Evolutionary conservation across 1,140 invertebrate species (phyloP), one percentile per base, ranked within the genome.

Genomic region (Papilio glaucus): DNA sequence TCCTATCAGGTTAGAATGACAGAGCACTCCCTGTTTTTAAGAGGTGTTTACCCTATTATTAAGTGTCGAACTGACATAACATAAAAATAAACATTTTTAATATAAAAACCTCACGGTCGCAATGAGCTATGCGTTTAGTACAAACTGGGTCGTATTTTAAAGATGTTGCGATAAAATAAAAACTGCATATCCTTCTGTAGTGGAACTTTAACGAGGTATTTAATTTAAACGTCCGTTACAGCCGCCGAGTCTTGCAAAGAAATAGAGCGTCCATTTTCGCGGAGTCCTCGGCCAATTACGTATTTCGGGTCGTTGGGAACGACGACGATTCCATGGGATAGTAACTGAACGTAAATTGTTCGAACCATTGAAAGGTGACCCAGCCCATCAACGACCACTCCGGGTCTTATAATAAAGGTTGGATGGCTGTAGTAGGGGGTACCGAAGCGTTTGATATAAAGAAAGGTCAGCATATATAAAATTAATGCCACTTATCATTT

Each of bases 301-400:
- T 65, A 39, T 38, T 39, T 21, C 62, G 18, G 62, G 15, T 41
- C 37, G 15, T 65, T 39, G n/a, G 10, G n/a, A 41, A 37, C n/a
- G 12, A 38, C 15, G 33, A 37, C 62, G 5, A 41, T 65, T 65
- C 4, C n/a, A 12, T 39, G 15, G 37, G 61, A 18, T 15, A 9
- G 33, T 39, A 65, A 65, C 15, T 33, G 62, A 38, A 65, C 62
- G 33, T 39, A 65, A 65, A 65, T 65, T 65, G 33, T 63, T 37
- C 61, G 62, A 37, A 24, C 10, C 62, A 38, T 38, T 65, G 18
- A 4, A 13, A 37, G 18, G 24, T 12, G 37, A 21, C 4, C 10
- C 12, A 10, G 45, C 6, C 15, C 18, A 6, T 33, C 6, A 3
- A 33, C 29, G 15, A 49, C 9, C 10, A 57, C 21, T 57, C 21